A percentile compares a stretch with the other conserved stretches of the same genome.
These are phyloP conservation scores for Himantopus leucocephalus DNA, from an alignment of 2,113 vertebrate species.

Conservation along the genomic window DNA sequence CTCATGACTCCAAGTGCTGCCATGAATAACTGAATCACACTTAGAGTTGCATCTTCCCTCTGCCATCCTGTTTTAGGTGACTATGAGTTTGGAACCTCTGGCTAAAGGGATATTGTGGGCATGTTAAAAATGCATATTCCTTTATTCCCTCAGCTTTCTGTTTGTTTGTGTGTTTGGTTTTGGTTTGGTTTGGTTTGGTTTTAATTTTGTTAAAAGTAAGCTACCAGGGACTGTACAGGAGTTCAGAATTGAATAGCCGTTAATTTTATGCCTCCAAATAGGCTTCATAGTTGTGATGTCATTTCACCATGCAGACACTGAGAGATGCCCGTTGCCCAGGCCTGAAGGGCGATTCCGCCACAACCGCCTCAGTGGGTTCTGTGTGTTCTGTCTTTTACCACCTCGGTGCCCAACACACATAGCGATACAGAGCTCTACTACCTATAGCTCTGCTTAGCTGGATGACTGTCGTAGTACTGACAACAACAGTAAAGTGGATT, in stretches of 20 bases:
- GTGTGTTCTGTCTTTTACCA: background rate
- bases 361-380: background rate
- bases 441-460: background rate
- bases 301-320: background rate
- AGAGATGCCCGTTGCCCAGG: background rate
- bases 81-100: background rate
- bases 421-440: background rate
- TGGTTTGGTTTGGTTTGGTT: background rate
- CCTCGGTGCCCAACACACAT: fast-evolving
- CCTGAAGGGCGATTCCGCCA: background rate
- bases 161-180: background rate
- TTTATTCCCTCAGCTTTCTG: background rate
- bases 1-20: background rate
- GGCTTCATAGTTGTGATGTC: background rate
- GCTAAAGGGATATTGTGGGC: background rate
- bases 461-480: background rate
- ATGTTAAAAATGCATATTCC: background rate
- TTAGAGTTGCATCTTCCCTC: background rate
- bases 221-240: background rate
- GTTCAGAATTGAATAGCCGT: background rate
- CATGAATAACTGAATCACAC: background rate
- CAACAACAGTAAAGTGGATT: background rate
- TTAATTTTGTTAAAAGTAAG: background rate
- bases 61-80: background rate
- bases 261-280: background rate